These are phyloP conservation scores for Phyllostomus hastatus DNA, from an alignment of 2,113 vertebrate species.

Conservation along the genomic window DNA sequence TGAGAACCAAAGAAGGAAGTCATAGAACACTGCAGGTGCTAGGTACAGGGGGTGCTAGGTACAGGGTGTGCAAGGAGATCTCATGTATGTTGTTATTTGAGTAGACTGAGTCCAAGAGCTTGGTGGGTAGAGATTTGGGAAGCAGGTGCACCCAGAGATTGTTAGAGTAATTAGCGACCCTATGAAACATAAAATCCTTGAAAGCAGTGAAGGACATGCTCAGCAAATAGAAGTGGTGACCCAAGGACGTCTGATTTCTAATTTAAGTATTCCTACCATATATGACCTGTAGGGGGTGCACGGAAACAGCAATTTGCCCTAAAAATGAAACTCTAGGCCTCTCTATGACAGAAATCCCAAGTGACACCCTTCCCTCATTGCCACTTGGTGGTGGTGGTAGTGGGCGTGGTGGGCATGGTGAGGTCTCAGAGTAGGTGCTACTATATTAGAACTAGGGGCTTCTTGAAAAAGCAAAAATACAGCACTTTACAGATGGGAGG, in stretches of 20 bases:
- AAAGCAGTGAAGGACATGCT: not conserved
- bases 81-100: not conserved
- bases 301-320: not conserved
- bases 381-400: not conserved
- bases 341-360: not conserved
- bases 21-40: not conserved
- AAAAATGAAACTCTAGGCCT: not conserved
- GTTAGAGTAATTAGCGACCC: not conserved
- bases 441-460: not conserved
- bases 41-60: fast-evolving
- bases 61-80: no score
- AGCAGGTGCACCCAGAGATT: not conserved
- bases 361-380: not conserved
- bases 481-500: not conserved
- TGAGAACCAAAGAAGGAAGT: not conserved
- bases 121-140: not conserved
- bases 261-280: not conserved
- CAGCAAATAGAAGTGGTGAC: not conserved
- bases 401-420: no score
- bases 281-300: constrained; percentile 50
- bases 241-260: not conserved
- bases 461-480: not conserved
- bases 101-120: not conserved
- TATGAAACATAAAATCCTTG: not conserved
- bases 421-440: not conserved